phyloP scores from a whole-genome alignment of 2,797 vertebrate genomes.

The Aselliscus stoliczkanus region DNA sequence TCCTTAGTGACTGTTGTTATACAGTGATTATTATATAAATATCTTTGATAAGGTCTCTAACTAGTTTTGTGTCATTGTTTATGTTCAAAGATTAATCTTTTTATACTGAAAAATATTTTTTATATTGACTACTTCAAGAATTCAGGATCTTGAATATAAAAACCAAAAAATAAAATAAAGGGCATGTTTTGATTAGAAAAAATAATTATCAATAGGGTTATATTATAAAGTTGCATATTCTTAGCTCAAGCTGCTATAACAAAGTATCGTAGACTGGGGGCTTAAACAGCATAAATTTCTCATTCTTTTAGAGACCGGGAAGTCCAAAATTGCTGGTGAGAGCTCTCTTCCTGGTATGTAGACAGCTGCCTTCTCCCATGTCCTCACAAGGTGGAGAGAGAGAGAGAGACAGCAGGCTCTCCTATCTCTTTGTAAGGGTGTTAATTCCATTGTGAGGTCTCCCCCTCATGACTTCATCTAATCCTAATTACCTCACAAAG shows the following conservation, averaged over 20 bases:
- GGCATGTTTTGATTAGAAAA: background rate
- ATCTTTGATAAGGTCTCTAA: background rate
- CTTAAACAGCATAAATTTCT: background rate
- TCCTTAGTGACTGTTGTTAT: background rate
- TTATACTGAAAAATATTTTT: background rate
- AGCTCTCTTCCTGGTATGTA: background rate
- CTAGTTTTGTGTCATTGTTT: background rate
- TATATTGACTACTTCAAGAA: background rate
- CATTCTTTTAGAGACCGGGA: background rate
- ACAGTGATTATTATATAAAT: background rate
- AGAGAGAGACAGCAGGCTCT: background rate
- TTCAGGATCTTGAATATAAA: background rate
- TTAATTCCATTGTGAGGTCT: background rate
- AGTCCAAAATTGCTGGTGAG: background rate
- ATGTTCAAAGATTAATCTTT: background rate
- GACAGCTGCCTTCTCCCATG: background rate
- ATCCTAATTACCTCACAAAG: background rate
- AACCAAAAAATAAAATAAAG: background rate
- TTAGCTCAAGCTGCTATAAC: background rate
- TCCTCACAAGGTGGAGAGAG: background rate
- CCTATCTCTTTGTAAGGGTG: background rate
- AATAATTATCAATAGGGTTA: background rate
- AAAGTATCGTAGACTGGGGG: background rate
- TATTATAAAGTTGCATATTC: background rate
- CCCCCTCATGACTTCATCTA: background rate